Percentiles rank a stretch among this genome's conserved stretches.
Evolutionary conservation across 2,888 invertebrate species (phyloP).

Genomic region (Conops quadrifasciatus): DNA sequence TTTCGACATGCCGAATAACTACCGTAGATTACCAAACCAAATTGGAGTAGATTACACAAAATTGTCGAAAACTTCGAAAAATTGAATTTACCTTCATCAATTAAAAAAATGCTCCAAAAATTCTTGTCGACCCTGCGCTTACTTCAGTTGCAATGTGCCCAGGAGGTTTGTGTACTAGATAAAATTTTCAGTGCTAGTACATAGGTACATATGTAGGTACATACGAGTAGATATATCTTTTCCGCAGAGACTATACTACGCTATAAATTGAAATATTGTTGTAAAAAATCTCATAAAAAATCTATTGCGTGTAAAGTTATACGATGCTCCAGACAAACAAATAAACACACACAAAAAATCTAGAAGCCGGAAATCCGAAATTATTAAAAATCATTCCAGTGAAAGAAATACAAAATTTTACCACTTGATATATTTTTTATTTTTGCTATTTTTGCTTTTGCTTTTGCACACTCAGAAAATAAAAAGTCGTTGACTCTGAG

Average conservation of each 20-base stretch:
- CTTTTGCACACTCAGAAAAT: neutral
- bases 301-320: slow-evolving; percentile 58
- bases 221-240: too few species aligned
- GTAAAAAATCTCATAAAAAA: slow-evolving; percentile 50
- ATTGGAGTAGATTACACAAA: too few species aligned
- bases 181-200: too few species aligned
- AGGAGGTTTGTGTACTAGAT: too few species aligned
- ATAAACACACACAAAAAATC: neutral
- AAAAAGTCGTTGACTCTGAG: slow-evolving; percentile 29
- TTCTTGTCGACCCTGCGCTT: too few species aligned
- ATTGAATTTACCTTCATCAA: too few species aligned
- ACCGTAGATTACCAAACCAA: too few species aligned
- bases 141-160: too few species aligned
- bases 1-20: too few species aligned
- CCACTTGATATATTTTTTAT: neutral
- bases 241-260: neutral
- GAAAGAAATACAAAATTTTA: slow-evolving; percentile 11
- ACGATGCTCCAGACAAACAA: slow-evolving; percentile 36
- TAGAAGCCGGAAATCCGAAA: slow-evolving; percentile 29
- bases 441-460: slow-evolving; percentile 5
- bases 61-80: too few species aligned
- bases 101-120: too few species aligned
- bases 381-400: slow-evolving; percentile 34
- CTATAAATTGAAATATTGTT: neutral
- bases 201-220: too few species aligned